phyloP scores from a whole-genome alignment of 2,888 invertebrate genomes.

The Oxyscelio sp. region DNA sequence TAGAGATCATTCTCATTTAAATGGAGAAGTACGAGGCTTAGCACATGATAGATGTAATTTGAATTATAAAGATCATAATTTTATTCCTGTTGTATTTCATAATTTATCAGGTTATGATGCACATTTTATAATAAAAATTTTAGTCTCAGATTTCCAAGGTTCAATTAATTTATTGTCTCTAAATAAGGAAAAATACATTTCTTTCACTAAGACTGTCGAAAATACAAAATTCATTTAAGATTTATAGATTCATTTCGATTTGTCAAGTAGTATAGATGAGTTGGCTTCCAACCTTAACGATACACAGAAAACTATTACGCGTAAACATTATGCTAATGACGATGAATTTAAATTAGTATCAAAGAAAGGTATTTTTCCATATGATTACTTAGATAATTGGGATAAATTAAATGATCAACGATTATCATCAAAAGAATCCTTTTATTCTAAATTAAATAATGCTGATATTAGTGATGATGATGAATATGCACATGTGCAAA shows the following conservation, averaged over 20 bases:
- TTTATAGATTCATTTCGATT: slow-evolving; percentile 44
- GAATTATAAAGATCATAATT: slow-evolving; percentile 7
- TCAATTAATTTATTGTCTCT: slow-evolving; percentile 54
- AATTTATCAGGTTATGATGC: too few relatives aligned
- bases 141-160: not conserved
- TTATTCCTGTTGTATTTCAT: too few relatives aligned
- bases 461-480: not conserved
- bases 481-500: not conserved
- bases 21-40: not conserved
- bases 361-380: slow-evolving; percentile 5
- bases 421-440: not conserved
- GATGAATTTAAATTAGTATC: too few relatives aligned
- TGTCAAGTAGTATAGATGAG: slow-evolving; percentile 24
- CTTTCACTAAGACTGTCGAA: too few relatives aligned
- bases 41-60: slow-evolving; percentile 1
- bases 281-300: slow-evolving; percentile 4
- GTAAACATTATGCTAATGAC: too few relatives aligned
- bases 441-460: not conserved
- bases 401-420: not conserved
- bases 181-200: too few relatives aligned
- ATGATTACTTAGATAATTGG: too few relatives aligned
- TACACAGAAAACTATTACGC: not conserved
- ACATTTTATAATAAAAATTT: slow-evolving; percentile 28
- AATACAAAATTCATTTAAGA: slow-evolving; percentile 41
- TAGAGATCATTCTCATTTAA: slow-evolving; percentile 23